Evolutionary conservation across 2,888 invertebrate species (phyloP), one percentile per base, ranked within the genome.

Genomic region (Augiades crinisus): DNA sequence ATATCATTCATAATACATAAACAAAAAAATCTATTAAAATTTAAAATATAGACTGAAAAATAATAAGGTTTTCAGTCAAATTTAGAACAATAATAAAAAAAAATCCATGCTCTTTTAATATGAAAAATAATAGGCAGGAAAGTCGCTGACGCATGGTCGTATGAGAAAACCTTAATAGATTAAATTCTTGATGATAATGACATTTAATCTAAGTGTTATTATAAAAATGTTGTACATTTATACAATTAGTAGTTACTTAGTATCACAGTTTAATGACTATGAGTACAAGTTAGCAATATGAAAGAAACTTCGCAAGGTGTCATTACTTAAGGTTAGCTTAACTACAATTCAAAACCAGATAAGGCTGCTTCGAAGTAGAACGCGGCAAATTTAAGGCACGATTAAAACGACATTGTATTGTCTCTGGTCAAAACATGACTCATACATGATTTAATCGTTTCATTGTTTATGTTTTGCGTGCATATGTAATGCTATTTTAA

Each of bases 361-460:
- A 33, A 3, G 16, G 33, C 33, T 33, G 33, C 3, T 8, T 30
- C 12, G 3, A 8, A 37, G 13, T 22, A 22, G 12, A 8, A 38
- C 22, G 19, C 12, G 37, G 13, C 21, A 38, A 21, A 38, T 38
- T 7, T 22, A 38, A 5, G 38, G 38, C 22, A 38, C 8, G 38
- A 38, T 38, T 38, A 22, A 12, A 38, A 12, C 10, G 7, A 12
- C 12, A 30, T 30, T 30, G 22, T 5, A 22, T 22, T 38, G 38
- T 38, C 38, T 38, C 8, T 21, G 13, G 12, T 13, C 8, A 13
- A 13, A 21, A 37, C 6, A 12, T 3, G 8, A 12, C 13, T 21
- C 30, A 19, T 41, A 13, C 16, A 41, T 22, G 45, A 45, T n/a
- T 13, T 13, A 19, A 44, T 44, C 30, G 31, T 24, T 34, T 34